Evolutionary conservation across 1,140 invertebrate species (phyloP).

Genomic region (Euwallacea similis): DNA sequence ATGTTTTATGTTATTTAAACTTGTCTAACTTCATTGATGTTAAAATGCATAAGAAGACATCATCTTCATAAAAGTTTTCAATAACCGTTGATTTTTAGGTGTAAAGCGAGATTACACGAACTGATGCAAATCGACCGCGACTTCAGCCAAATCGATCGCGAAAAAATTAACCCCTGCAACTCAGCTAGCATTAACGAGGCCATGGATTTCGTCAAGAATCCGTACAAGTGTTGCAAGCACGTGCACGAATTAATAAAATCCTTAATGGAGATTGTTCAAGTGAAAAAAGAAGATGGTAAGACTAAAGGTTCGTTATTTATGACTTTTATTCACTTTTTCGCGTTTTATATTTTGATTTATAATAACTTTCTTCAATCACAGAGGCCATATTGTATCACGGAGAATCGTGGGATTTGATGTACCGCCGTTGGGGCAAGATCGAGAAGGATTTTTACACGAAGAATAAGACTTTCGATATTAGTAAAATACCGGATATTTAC

Average conservation of each 20-base stretch:
- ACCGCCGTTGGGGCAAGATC: constrained; percentile 96
- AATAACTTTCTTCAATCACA: constrained; percentile 51
- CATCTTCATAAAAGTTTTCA: too few species aligned
- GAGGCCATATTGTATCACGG: constrained; percentile 94
- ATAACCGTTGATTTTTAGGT: constrained; percentile 61
- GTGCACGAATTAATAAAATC: constrained; percentile 85
- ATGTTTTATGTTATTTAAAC: too few species aligned
- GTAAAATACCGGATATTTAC: constrained; percentile 99
- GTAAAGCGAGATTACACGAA: constrained; percentile 92
- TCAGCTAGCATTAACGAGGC: constrained; percentile 86
- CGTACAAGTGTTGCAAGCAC: constrained; percentile 88
- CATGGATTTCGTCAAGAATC: constrained; percentile 95
- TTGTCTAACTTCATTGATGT: too few species aligned
- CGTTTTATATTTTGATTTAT: background rate
- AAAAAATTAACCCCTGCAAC: constrained; percentile 86
- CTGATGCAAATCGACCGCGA: constrained; percentile 90
- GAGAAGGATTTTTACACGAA: constrained; percentile 98
- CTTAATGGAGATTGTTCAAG: constrained; percentile 80
- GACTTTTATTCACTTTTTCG: background rate
- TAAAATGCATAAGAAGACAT: too few species aligned
- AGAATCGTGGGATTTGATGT: constrained; percentile 99
- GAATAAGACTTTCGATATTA: constrained; percentile 93
- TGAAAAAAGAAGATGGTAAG: constrained; percentile 85
- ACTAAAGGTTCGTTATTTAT: constrained; percentile 67
- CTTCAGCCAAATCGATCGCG: constrained; percentile 83